phyloP scores from a whole-genome alignment of 1,140 invertebrate species.

The Drosophila melanica region DNA sequence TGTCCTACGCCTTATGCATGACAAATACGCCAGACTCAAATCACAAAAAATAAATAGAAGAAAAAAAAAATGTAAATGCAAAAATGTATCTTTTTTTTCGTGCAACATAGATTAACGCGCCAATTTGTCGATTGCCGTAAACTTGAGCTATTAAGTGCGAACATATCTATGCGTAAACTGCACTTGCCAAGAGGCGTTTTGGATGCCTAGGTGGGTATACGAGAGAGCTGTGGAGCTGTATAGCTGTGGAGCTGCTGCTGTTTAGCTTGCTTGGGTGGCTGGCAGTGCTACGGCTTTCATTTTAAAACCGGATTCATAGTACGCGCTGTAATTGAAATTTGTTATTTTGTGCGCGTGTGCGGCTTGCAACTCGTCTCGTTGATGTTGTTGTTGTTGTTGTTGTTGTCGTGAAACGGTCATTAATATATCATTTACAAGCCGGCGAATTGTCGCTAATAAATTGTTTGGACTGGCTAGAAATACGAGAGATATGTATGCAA shows the following conservation, averaged over 20 bases:
- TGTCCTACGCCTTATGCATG: slow-evolving; percentile 47
- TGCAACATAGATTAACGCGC: slow-evolving; percentile 61
- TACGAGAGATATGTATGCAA: slow-evolving; percentile 25
- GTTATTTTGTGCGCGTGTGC: slow-evolving; percentile 74
- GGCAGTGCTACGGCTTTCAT: slow-evolving; percentile 59
- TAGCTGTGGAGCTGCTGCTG: background rate
- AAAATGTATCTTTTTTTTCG: slow-evolving; percentile 14
- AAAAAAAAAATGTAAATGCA: background rate
- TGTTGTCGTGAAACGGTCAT: slow-evolving; percentile 63
- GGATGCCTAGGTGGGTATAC: slow-evolving; percentile 28
- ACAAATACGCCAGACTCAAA: slow-evolving; percentile 30
- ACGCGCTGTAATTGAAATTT: slow-evolving; percentile 68
- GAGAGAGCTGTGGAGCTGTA: slow-evolving; percentile 14
- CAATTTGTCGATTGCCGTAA: slow-evolving; percentile 81
- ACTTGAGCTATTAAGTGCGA: slow-evolving; percentile 83
- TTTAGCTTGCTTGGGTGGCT: slow-evolving; percentile 24
- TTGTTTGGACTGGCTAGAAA: slow-evolving; percentile 57
- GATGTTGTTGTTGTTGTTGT: slow-evolving; percentile 25
- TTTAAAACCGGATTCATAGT: slow-evolving; percentile 74
- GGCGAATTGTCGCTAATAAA: slow-evolving; percentile 76
- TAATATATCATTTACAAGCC: slow-evolving; percentile 82
- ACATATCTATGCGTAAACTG: slow-evolving; percentile 67
- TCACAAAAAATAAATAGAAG: background rate
- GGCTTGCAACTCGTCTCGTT: slow-evolving; percentile 28
- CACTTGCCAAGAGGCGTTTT: slow-evolving; percentile 36